Conservation (phyloP, 1,140 invertebrate species). For the Hyposmocoma kahamanoa region DNA sequence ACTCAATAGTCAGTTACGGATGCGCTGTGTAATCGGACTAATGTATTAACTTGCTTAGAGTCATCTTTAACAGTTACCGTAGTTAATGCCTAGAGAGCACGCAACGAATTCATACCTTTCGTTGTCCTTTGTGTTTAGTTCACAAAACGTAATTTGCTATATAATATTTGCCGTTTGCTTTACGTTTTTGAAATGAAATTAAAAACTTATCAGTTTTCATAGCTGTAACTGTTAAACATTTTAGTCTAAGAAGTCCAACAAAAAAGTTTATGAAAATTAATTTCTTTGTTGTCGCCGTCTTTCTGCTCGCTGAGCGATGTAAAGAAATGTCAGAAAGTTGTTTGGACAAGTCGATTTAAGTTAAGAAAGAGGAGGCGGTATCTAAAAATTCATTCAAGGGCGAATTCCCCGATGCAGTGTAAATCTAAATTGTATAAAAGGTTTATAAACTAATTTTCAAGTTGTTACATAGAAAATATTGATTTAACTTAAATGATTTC, state of each 20-base stretch:
- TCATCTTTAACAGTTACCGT: too few relatives aligned
- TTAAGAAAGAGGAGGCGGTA: slow-evolving; percentile 38
- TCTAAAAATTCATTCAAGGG: slow-evolving; percentile 35
- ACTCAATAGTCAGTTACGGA: neutral
- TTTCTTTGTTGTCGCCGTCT: slow-evolving; percentile 45
- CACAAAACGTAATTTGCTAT: too few relatives aligned
- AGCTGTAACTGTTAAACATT: too few relatives aligned
- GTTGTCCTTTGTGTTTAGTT: too few relatives aligned
- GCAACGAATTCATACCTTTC: too few relatives aligned
- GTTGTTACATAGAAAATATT: neutral
- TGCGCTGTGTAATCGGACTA: neutral
- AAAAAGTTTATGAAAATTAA: slow-evolving; percentile 61
- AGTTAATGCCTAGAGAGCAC: too few relatives aligned
- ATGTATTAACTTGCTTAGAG: too few relatives aligned
- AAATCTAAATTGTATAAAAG: slow-evolving; percentile 3
- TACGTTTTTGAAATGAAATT: too few relatives aligned
- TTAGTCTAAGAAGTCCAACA: slow-evolving; percentile 38
- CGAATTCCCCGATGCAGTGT: slow-evolving; percentile 3
- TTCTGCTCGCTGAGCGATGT: slow-evolving; percentile 31
- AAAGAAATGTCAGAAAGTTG: slow-evolving; percentile 51
- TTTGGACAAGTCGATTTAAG: slow-evolving; percentile 61
- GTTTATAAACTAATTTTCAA: neutral
- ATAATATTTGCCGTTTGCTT: too few relatives aligned
- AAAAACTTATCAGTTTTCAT: too few relatives aligned
- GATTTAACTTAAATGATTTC: too few relatives aligned